Base-by-base conservation (phyloP, 2,113 vertebrate genomes). In the Passer domesticus region DNA sequence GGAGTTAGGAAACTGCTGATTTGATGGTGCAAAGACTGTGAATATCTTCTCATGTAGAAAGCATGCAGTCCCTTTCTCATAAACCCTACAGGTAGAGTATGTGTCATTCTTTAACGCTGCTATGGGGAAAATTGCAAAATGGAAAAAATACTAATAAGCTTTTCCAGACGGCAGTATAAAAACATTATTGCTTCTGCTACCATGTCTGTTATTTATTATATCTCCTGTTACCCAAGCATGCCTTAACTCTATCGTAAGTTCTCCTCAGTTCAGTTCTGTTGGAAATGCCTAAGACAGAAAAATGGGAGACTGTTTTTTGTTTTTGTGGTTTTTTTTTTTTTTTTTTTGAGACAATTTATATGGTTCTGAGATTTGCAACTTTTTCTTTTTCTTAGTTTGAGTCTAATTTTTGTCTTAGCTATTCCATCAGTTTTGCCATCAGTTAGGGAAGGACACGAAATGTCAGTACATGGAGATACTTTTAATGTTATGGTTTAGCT, bases 131-230 rank as follows among this genome's bases (percentile, higher is more conserved):
- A 95, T 81, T 93, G 92, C 93, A 89, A 95, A 96, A 95, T 96
- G 95, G 96, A 97, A 96, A 97, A 97, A 96, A 76, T 87, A 90
- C 79, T 93, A 96, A 93, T 86, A 96, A 95, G 92, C 58, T 96
- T 96, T 97, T 97, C 95, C 96, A 96, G 96, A 96, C 23, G 13
- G 93, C 90, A 83, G 20, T 93, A 93, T 95, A 95, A 96, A 97
- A 95, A 90, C 46, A 68, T 96, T 95, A 96, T 92, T 96, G 92
- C 76, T 96, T 93, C 77, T 94, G 92, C 80, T 96, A 92, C 93
- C 30, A 93, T 89, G 88, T 43, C 90, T 97, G 93, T 89, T 96
- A 87, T 92, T 96, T 96, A 96, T 96, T 96, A 90, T 82, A 96
- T 79, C 80, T 93, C 56, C 68, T 73, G 28, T 96, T 93, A 82